Evolutionary conservation across 30 jellyfish, hydroid and myxozoan genomes (phyloP), one percentile per base, ranked within the genome.

Genomic region (Hydractinia symbiolongicarpus): DNA sequence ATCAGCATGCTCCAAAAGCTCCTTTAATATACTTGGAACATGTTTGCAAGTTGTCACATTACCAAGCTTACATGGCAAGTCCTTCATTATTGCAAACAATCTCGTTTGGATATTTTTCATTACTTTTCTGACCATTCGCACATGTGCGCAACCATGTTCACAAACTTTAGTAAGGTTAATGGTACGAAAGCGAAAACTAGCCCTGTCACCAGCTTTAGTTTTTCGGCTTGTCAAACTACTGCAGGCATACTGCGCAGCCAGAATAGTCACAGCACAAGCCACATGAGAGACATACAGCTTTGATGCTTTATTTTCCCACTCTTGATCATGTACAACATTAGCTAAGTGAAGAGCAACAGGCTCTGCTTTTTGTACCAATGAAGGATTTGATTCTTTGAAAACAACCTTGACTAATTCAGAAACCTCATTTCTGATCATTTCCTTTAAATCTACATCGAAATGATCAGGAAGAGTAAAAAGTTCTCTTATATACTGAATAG

Each of bases 261-360:
- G 19, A n/a, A 64, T 64, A 64, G 40, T 64, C 52, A 51, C 74
- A 64, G 74, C 74, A 64, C 19, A n/a, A 7, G 74, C 9, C 9
- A 64, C 16, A 64, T n/a, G 40, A n/a, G 74, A 64, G 16, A 64
- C 74, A 64, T 64, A 64, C 19, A 6, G 9, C 40, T 64, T 64
- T 8, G 74, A 64, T 64, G 19, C 52, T 64, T 64, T 44, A 64
- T 4, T 64, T 64, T 51, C 74, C 74, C 74, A 64, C 40, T 64
- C 74, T 13, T 64, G 9, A 7, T 64, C 74, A 64, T 64, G 74
- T n/a, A 64, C 40, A 6, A 64, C 74, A 4, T 64, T 44, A n/a
- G 74, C 74, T 13, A 64, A 64, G 9, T 51, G 74, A 64, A 64
- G 19, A 13, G 17, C 74, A 13, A 6, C 19, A 64, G 52, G 8